These are phyloP conservation scores for Sceloporus tristichus DNA, from an alignment of 2,113 vertebrate species.

Conservation along the genomic window DNA sequence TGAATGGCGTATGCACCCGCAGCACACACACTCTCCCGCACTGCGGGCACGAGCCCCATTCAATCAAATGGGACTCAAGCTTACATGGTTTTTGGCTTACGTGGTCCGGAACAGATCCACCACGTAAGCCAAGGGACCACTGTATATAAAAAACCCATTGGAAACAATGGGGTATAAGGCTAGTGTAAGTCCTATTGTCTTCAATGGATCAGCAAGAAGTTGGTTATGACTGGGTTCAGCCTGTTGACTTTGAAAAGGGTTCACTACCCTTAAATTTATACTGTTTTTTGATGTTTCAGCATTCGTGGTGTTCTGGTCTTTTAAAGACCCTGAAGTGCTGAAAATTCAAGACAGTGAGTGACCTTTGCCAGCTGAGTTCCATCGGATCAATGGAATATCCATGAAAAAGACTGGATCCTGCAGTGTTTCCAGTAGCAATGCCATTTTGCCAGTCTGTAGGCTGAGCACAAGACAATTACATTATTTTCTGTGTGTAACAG, in stretches of 20 bases:
- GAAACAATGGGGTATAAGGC: too few relatives aligned
- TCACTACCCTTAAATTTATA: constrained; percentile 25
- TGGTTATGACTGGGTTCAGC: neutral
- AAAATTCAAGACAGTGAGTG: neutral
- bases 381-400: neutral
- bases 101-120: too few relatives aligned
- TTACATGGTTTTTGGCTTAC: too few relatives aligned
- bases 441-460: neutral
- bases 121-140: too few relatives aligned
- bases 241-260: neutral
- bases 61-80: too few relatives aligned
- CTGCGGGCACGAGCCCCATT: too few relatives aligned
- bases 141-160: too few relatives aligned
- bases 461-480: neutral
- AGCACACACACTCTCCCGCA: too few relatives aligned
- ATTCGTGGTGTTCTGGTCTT: constrained; percentile 66
- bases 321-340: constrained; percentile 38
- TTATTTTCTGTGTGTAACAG: neutral
- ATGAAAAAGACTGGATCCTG: neutral
- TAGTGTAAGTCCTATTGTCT: too few relatives aligned
- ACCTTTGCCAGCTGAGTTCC: neutral
- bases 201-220: too few relatives aligned
- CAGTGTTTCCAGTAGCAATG: neutral
- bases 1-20: too few relatives aligned
- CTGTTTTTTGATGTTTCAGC: constrained; percentile 58